Evolutionary conservation across 1,140 invertebrate genomes (phyloP).

Genomic region (Nephila pilipes): DNA sequence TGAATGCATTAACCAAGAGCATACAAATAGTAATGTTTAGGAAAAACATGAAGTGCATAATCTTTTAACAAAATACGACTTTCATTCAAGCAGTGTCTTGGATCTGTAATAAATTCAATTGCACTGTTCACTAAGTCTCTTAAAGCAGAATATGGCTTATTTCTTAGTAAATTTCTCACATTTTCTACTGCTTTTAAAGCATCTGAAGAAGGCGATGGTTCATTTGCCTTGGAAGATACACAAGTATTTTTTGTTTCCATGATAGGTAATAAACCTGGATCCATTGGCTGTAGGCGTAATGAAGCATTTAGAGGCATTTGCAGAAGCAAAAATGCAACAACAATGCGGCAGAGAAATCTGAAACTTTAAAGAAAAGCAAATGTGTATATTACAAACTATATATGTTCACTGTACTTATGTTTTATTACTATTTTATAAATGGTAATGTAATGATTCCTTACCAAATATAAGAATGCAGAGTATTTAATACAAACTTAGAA

Average conservation of each 20-base stretch:
- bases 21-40: conserved; percentile 55
- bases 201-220: conserved; percentile 1
- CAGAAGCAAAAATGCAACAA: conserved; percentile 33
- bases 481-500: no score
- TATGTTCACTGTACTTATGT: no score
- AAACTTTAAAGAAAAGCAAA: conserved; percentile 24
- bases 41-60: conserved; percentile 52
- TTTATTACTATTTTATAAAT: no score
- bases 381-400: no score
- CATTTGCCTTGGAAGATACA: background rate
- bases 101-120: conserved; percentile 24
- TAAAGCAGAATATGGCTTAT: conserved; percentile 61
- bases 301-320: conserved; percentile 60
- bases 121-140: conserved; percentile 36
- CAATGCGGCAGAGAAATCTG: conserved; percentile 50
- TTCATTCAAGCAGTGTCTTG: conserved; percentile 24
- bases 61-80: conserved; percentile 45
- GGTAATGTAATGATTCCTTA: no score
- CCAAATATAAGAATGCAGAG: no score
- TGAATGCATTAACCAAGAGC: conserved; percentile 32
- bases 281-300: conserved; percentile 55
- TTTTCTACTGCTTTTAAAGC: conserved; percentile 50
- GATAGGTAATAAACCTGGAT: background rate
- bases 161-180: conserved; percentile 22
- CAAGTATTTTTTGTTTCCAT: background rate